Evolutionary conservation across 1,140 invertebrate genomes (phyloP), one percentile per base, ranked within the genome.

Genomic region (Drosophila fuyamai): DNA sequence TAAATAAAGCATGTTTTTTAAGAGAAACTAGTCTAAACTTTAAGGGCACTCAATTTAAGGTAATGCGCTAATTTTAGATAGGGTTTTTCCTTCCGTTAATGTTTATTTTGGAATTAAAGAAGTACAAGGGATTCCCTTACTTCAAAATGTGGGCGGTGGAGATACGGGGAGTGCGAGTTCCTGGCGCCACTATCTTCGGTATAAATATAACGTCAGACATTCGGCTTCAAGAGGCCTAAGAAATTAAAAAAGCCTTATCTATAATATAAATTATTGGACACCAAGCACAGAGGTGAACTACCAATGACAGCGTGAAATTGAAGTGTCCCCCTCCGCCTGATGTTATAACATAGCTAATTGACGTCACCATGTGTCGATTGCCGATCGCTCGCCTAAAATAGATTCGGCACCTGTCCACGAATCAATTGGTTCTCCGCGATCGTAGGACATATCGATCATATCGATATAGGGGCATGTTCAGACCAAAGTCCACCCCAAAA

Each of bases 311-410:
- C 65, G 54, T 53, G 38, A 63, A 53, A 65, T 54, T 59, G 36
- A 78, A 72, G 71, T 76, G 58, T 75, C 71, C 74, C 18, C 27
- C 35, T 48, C 29, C 48, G 48, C 56, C 74, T 80, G 81, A 81
- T 78, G 81, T 84, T 77, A 85, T 85, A 81, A 78, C 73, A 58
- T 16, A 53, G 55, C 46, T 50, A 51, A 75, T 85, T 85, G 81
- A 83, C 83, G 83, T 88, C 83, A 88, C 68, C 38, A 47, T 40
- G 40, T 76, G 43, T 9, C 23, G 54, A 50, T 72, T 76, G 66
- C 48, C 48, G 13, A 8, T 23, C 53, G 18, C 29, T 53, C 50
- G 41, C 5, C 14, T 27, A 13, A n/a, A 40, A 53, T 16, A 56
- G 55, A 73, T 73, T 71, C 44, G 40, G 44, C 29, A 18, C 18